These are phyloP conservation scores for Lethrus apterus DNA, from an alignment of 1,140 invertebrate genomes.

Conservation along the genomic window DNA sequence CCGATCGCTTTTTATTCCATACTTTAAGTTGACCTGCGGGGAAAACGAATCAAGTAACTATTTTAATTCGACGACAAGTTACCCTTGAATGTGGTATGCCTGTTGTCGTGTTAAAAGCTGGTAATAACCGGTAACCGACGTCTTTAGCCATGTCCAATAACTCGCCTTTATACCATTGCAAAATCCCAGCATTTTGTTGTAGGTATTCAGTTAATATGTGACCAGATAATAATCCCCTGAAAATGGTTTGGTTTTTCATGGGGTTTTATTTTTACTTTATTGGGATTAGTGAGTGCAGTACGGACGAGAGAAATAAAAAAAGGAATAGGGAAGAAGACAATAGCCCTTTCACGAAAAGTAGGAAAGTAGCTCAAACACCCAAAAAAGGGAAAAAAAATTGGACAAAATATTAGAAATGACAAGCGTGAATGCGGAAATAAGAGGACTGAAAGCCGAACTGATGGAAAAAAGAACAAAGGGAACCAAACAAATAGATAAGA, in stretches of 20 bases:
- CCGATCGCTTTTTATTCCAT: constrained; percentile 74
- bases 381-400: no score
- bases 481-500: no score
- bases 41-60: constrained; percentile 20
- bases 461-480: no score
- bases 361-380: no score
- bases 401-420: no score
- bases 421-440: no score
- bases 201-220: constrained; percentile 83
- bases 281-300: no score
- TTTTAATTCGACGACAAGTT: constrained; percentile 22
- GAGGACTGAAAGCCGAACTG: no score
- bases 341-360: no score
- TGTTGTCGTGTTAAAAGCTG: constrained; percentile 97
- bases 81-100: constrained; percentile 93
- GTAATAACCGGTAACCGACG: constrained; percentile 82
- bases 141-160: constrained; percentile 86
- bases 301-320: no score
- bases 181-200: constrained; percentile 62
- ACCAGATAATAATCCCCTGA: constrained; percentile 82
- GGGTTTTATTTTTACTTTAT: neutral
- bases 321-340: no score
- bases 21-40: constrained; percentile 77
- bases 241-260: constrained; percentile 30
- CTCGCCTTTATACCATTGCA: constrained; percentile 90